Evolutionary conservation across 2,888 invertebrate species (phyloP).

Genomic region (Taphrorychus bicolor): DNA sequence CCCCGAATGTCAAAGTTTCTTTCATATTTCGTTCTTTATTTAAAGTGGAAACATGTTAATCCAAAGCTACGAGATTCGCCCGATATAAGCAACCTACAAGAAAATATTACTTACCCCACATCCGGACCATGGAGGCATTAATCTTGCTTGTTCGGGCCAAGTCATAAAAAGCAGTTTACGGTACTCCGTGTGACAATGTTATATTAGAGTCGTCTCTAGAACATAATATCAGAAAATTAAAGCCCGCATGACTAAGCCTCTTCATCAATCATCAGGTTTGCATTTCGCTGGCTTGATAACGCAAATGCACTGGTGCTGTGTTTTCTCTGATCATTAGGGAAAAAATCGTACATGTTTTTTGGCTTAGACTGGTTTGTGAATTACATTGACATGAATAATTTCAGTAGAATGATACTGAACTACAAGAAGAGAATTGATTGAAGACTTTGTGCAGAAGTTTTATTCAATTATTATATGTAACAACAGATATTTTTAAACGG

Average conservation of each 20-base stretch:
- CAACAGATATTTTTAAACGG: no score
- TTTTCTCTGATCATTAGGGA: background rate
- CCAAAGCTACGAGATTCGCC: background rate
- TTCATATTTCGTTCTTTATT: background rate
- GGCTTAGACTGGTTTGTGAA: no score
- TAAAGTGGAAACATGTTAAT: background rate
- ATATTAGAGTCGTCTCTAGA: slow-evolving; percentile 15
- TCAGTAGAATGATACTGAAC: no score
- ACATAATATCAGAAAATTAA: slow-evolving; percentile 18
- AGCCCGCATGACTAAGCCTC: background rate
- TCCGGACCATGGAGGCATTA: background rate
- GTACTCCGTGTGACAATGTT: slow-evolving; percentile 9
- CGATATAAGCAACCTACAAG: background rate
- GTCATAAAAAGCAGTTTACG: slow-evolving; percentile 14
- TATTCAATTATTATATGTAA: no score
- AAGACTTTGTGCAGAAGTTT: no score
- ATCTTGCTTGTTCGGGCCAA: background rate
- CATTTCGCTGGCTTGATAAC: background rate
- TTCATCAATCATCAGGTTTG: slow-evolving; percentile 14
- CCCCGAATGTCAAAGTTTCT: background rate
- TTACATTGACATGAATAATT: no score
- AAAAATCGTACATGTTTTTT: no score
- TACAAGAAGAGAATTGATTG: no score
- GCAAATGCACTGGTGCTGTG: background rate
- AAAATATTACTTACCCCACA: slow-evolving; percentile 1